Base-by-base conservation (phyloP, 1,140 invertebrate species). In the Proctacanthus coquilletti region DNA sequence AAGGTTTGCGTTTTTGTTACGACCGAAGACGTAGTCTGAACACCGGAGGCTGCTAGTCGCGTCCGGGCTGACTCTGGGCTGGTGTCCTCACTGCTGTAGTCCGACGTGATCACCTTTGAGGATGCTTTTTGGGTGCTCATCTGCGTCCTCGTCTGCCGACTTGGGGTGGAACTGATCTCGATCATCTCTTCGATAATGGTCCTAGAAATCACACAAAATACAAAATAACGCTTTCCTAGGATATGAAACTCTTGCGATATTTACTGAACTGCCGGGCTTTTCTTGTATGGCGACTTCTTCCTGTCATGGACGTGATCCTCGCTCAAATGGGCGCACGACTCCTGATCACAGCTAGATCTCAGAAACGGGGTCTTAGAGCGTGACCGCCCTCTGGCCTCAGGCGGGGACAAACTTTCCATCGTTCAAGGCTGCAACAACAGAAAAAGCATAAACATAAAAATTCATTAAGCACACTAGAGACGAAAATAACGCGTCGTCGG, bases 301-400 rank as follows among this genome's bases (percentile, higher is more conserved):
- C 52, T 54, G 10, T 35, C 17, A 20, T 35, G 34, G 18, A 18
- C 40, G 36, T 66, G 61, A 41, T 71, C 64, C 21, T 69, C 66
- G 5, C 60, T 64, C 30, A 50, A 58, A 31, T 64, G 63, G 18
- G 51, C 50, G 40, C 64, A 65, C 33, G 62, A 63, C 44, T 69
- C 67, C 41, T 62, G 61, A 47, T 71, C 65, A 45, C 64, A 66
- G 46, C 56, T 67, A 36, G 65, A 66, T 40, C 62, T 62, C 29
- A 70, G 46, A 48, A 71, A 72, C 41, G 72, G 72, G 43, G 72
- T 74, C 47, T 68, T 71, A 17, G 72, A 74, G 35, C 72, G 64
- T 43, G 71, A 74, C 53, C 72, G 68, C 52, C 61, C 65, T 51
- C 66, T 57, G 35, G 53, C 57, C 21, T 54, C 53, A 9, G 23